A percentile compares a stretch with the other conserved stretches of the same genome.
These are phyloP conservation scores for Megaceryle maxima DNA, from an alignment of 2,113 vertebrate species.

Conservation along the genomic window DNA sequence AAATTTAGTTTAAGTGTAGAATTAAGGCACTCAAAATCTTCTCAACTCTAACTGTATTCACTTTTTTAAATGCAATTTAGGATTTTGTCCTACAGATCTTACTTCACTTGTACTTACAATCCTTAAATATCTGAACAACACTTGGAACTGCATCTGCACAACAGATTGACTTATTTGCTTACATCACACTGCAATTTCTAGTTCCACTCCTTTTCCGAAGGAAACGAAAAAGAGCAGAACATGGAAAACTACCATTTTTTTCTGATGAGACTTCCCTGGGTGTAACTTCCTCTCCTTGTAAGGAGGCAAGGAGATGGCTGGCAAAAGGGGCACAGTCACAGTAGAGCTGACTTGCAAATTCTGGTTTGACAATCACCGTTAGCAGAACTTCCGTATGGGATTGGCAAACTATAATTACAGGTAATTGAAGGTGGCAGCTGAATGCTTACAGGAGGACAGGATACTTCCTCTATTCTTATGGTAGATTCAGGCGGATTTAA, in stretches of 20 bases:
- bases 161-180: not conserved
- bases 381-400: not conserved
- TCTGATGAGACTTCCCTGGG: not conserved
- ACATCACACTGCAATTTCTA: not conserved
- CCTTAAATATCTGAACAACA: not conserved
- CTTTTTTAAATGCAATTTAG: not conserved
- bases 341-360: not conserved
- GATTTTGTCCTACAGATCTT: not conserved
- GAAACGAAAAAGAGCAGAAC: not conserved
- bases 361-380: not conserved
- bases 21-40: not conserved
- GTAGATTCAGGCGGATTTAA: not conserved
- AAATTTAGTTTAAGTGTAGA: not conserved
- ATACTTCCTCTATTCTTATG: not conserved
- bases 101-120: not conserved
- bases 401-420: not conserved
- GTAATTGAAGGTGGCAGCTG: not conserved
- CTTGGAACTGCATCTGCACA: not conserved
- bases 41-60: not conserved
- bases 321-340: not conserved
- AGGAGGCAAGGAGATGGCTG: not conserved
- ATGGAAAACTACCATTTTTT: not conserved
- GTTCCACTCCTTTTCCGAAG: not conserved
- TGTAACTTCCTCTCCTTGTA: not conserved
- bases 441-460: not conserved